Percentiles rank a stretch among this genome's conserved stretches.
Conservation (phyloP, 2,888 invertebrate genomes). For the Conomelus anceps region DNA sequence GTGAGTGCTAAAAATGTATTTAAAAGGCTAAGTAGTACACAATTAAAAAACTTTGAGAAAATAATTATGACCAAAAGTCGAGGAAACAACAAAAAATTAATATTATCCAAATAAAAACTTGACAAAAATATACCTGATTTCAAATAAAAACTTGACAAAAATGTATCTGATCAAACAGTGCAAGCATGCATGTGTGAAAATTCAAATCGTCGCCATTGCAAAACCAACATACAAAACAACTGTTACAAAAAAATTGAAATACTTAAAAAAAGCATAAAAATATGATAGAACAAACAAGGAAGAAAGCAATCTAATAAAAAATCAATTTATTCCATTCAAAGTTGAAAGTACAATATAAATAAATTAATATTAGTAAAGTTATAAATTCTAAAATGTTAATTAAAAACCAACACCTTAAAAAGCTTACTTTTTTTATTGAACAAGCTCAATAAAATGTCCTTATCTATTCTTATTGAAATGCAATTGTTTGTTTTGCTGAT, state of each 20-base stretch:
- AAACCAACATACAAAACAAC: background rate
- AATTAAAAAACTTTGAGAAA: too few species aligned
- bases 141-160: background rate
- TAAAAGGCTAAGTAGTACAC: too few species aligned
- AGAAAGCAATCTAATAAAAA: background rate
- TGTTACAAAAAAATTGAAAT: background rate
- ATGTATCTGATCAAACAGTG: constrained; percentile 9
- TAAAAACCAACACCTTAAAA: background rate
- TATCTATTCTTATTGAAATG: background rate
- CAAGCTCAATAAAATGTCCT: background rate
- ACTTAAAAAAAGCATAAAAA: background rate
- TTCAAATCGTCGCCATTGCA: background rate
- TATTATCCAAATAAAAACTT: background rate
- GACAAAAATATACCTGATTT: background rate
- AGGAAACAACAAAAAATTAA: background rate
- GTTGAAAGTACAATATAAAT: background rate
- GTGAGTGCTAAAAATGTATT: too few species aligned
- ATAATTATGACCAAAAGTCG: too few species aligned
- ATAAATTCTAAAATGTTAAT: background rate
- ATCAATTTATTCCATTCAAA: background rate
- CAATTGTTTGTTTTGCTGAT: too few species aligned
- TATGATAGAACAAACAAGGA: background rate
- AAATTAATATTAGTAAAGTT: background rate
- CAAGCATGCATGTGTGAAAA: background rate
- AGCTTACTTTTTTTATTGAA: background rate